Evolutionary conservation across 1,140 invertebrate genomes (phyloP).

Genomic region (Drosophila busckii): DNA sequence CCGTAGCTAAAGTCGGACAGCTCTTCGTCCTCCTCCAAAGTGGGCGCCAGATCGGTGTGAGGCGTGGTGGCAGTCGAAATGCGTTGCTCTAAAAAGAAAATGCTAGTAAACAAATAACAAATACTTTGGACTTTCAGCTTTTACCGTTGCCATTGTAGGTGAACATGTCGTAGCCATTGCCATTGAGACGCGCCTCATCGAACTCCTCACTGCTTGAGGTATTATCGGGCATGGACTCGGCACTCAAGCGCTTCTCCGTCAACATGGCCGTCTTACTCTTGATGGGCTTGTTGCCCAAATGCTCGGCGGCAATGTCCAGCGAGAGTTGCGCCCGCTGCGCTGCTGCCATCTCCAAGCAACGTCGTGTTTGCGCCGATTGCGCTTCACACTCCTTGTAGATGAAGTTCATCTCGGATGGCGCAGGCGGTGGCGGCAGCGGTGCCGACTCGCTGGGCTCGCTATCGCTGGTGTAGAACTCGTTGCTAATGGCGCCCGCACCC

Average conservation of each 20-base stretch:
- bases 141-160: constrained; percentile 79
- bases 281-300: constrained; percentile 36
- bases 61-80: constrained; percentile 72
- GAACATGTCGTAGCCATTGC: constrained; percentile 50
- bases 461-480: constrained; percentile 63
- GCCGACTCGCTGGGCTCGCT: constrained; percentile 52
- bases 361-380: constrained; percentile 38
- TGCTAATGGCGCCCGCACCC: constrained; percentile 46
- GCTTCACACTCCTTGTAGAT: constrained; percentile 60
- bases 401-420: constrained; percentile 44
- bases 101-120: not conserved
- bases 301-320: constrained; percentile 59
- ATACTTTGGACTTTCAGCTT: not conserved
- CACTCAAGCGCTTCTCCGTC: constrained; percentile 59
- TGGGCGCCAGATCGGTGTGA: constrained; percentile 80
- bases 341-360: constrained; percentile 51
- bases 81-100: constrained; percentile 41
- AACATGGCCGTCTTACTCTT: constrained; percentile 62
- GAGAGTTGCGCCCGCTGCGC: constrained; percentile 53
- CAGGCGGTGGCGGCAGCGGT: constrained; percentile 30
- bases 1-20: constrained; percentile 79
- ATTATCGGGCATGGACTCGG: constrained; percentile 67
- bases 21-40: constrained; percentile 83
- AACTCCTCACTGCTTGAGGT: constrained; percentile 66
- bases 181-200: constrained; percentile 57